These are phyloP conservation scores for Heliothis peltigera DNA, from an alignment of 2,888 invertebrate genomes.

Conservation along the genomic window DNA sequence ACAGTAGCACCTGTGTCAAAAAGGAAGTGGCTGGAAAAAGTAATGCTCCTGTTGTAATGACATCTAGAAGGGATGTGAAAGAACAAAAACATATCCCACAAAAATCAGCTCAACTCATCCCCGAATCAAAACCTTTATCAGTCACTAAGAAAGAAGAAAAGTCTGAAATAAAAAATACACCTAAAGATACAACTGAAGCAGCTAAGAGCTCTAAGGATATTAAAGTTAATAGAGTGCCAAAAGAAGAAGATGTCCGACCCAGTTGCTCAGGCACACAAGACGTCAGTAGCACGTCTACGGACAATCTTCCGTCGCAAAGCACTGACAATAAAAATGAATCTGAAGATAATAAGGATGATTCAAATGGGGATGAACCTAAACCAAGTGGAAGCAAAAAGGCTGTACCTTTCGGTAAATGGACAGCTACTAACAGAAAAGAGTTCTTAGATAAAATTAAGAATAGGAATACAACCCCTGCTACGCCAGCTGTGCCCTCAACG, in stretches of 20 bases:
- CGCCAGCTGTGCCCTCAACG: constrained; percentile 65
- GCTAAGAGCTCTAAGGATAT: constrained; percentile 17
- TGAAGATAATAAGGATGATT: constrained; percentile 41
- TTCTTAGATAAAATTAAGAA: constrained; percentile 84
- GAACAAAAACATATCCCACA: constrained; percentile 16
- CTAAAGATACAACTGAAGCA: constrained; percentile 22
- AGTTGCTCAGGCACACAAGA: constrained; percentile 36
- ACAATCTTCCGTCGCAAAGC: constrained; percentile 18
- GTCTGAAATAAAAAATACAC: constrained; percentile 15
- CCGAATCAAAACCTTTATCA: constrained; percentile 12
- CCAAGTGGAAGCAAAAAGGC: constrained; percentile 77
- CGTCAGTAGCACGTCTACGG: constrained; percentile 45
- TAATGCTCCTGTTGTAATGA: background rate
- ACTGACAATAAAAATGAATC: constrained; percentile 42
- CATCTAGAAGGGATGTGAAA: constrained; percentile 8
- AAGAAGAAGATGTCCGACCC: constrained; percentile 43
- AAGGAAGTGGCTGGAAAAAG: constrained; percentile 18
- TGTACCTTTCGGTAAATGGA: constrained; percentile 87
- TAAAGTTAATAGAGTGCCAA: constrained; percentile 41
- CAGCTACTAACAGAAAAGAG: constrained; percentile 84
- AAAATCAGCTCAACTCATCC: constrained; percentile 5
- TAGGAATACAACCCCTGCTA: constrained; percentile 68
- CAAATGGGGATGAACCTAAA: constrained; percentile 61
- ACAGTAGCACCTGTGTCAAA: constrained; percentile 26
- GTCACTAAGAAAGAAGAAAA: constrained; percentile 11